Evolutionary conservation across 2,797 vertebrate genomes (phyloP), one percentile per base, ranked within the genome.

Genomic region (Pseudomugil tenellus): DNA sequence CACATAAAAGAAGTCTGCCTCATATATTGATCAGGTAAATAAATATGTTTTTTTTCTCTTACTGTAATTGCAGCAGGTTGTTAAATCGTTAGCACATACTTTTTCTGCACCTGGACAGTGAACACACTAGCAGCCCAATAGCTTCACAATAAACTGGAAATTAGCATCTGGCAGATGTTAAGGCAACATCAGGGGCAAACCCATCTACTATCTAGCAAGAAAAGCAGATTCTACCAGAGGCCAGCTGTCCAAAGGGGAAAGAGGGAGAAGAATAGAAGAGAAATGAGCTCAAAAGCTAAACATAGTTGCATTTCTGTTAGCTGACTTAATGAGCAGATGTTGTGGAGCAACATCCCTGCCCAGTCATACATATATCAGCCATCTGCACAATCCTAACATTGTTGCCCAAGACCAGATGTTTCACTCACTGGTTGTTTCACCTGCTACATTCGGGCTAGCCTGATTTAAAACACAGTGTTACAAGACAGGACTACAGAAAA

Each of bases 271-370:
- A 84, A 84, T 57, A 32, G 56, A 57, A 66, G 25, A 23, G 57
- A 67, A 71, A 78, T 66, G 49, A 64, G 17, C n/a, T 51, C 43
- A 54, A 41, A 35, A 60, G 59, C 83, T 86, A 87, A 87, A 87
- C 84, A 88, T 83, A 87, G 60, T 66, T 10, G 9, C 26, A 7
- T 79, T 86, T 72, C 57, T 64, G 57, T 70, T 32, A 54, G 19
- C 64, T 70, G 67, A 78, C 72, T 76, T 74, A 64, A 87, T 85
- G 84, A 90, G 75, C 86, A 88, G 87, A 85, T 90, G 85, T 79
- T 75, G 63, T 64, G 71, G 39, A 83, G 67, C 53, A 84, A 72
- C 56, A 76, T 74, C 57, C 43, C 29, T 19, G 54, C 39, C 60
- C 17, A 46, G 37, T 79, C 58, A 59, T 12, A 64, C 54, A 66